Evolutionary conservation across 2,888 invertebrate species (phyloP).

Genomic region (Asteroscopus sphinx): DNA sequence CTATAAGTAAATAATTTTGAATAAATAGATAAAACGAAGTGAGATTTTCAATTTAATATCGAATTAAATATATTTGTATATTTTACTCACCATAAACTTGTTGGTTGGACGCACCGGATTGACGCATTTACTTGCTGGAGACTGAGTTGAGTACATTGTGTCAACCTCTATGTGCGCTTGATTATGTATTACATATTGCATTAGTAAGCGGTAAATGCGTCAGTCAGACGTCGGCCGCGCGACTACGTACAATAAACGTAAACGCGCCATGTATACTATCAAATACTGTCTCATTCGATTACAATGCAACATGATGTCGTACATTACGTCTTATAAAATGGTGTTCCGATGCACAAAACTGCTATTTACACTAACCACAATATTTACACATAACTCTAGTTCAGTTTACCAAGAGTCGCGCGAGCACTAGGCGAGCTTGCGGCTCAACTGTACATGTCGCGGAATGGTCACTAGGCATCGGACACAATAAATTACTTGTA

Average conservation of each 20-base stretch:
- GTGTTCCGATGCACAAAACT: slow-evolving; percentile 52
- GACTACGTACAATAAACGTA: slow-evolving; percentile 20
- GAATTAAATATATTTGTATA: slow-evolving; percentile 41
- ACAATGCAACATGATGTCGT: slow-evolving; percentile 52
- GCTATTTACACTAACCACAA: slow-evolving; percentile 58
- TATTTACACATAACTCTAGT: slow-evolving; percentile 54
- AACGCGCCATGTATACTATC: slow-evolving; percentile 28
- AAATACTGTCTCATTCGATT: slow-evolving; percentile 54
- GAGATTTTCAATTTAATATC: slow-evolving; percentile 58
- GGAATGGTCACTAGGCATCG: slow-evolving; percentile 21
- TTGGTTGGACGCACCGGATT: slow-evolving; percentile 30
- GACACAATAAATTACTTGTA: slow-evolving; percentile 48
- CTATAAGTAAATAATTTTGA: slow-evolving; percentile 47
- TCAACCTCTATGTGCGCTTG: slow-evolving; percentile 16
- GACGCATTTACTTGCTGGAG: slow-evolving; percentile 22
- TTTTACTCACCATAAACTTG: slow-evolving; percentile 48
- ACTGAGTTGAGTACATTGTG: background rate
- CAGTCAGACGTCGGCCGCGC: slow-evolving; percentile 15
- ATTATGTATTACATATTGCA: slow-evolving; percentile 15
- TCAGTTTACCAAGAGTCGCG: slow-evolving; percentile 43
- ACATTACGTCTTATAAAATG: slow-evolving; percentile 55
- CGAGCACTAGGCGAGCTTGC: slow-evolving; percentile 22
- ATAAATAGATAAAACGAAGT: slow-evolving; percentile 45
- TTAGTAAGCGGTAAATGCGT: slow-evolving; percentile 6
- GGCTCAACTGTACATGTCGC: no score